These are phyloP conservation scores for Anabas testudineus DNA, from an alignment of 2,797 vertebrate genomes.

Conservation along the genomic window DNA sequence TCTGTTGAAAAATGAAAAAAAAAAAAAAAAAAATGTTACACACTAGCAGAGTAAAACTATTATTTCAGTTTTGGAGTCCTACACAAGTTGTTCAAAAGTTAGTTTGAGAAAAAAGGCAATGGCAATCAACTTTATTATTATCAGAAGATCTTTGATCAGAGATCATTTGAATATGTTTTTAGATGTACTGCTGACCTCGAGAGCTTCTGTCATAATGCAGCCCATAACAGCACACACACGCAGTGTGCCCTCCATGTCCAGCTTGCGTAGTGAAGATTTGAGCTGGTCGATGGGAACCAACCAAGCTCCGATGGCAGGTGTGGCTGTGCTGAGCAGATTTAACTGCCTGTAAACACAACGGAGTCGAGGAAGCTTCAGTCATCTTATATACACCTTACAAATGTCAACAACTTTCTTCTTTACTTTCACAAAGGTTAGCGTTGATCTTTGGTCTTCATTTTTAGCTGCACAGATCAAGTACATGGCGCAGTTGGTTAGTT, in stretches of 20 bases:
- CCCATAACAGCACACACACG: constrained; percentile 98
- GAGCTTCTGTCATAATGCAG: constrained; percentile 98
- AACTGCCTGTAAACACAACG: constrained; percentile 86
- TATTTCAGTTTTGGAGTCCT: background rate
- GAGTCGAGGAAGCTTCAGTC: background rate
- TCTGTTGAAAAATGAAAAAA: constrained; percentile 78
- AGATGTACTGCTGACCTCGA: constrained; percentile 86
- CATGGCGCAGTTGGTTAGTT: background rate
- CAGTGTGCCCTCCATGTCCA: constrained; percentile 93
- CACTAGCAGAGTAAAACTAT: background rate
- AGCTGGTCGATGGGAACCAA: constrained; percentile 98
- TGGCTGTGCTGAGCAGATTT: constrained; percentile 97
- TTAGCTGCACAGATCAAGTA: background rate
- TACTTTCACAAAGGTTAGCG: background rate
- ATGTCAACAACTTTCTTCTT: background rate
- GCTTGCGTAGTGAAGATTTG: constrained; percentile 94
- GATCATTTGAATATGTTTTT: background rate
- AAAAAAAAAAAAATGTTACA: too few species aligned
- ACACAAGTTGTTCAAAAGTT: background rate
- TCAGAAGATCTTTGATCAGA: background rate
- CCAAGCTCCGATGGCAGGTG: constrained; percentile 97
- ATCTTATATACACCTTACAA: too few species aligned
- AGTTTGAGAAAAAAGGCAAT: background rate
- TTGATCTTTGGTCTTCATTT: background rate
- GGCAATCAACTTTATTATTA: too few species aligned